These are phyloP conservation scores for Drosophila helvetica DNA, from an alignment of 2,888 invertebrate genomes.

Conservation along the genomic window DNA sequence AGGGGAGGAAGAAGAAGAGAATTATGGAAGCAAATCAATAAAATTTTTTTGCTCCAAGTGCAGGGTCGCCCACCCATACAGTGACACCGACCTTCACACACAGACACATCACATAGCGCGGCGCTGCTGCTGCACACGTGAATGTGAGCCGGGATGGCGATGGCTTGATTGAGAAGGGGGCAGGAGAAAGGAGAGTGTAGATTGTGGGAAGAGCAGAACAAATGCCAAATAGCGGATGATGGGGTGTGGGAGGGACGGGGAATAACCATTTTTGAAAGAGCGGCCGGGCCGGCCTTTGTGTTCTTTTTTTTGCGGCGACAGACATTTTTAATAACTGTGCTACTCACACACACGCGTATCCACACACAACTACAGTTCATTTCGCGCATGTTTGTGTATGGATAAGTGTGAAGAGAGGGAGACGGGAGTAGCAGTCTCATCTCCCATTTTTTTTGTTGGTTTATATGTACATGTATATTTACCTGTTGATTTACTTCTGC, in stretches of 20 bases:
- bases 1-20: constrained; percentile 16
- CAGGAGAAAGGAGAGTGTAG: constrained; percentile 6
- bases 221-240: constrained; percentile 5
- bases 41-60: constrained; percentile 56
- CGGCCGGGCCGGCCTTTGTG: constrained; percentile 36
- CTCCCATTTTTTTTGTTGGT: constrained; percentile 36
- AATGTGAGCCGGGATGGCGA: constrained; percentile 7
- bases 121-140: background rate
- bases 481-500: constrained; percentile 63
- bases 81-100: constrained; percentile 54
- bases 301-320: constrained; percentile 42
- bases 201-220: constrained; percentile 13
- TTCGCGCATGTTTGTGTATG: constrained; percentile 35
- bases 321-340: constrained; percentile 65
- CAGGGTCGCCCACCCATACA: constrained; percentile 45
- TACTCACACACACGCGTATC: constrained; percentile 28
- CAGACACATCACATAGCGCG: constrained; percentile 23
- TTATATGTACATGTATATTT: constrained; percentile 44
- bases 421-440: constrained; percentile 44
- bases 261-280: constrained; percentile 20
- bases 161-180: background rate
- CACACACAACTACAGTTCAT: constrained; percentile 10
- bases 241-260: background rate
- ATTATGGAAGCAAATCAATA: constrained; percentile 63
- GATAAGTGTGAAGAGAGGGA: constrained; percentile 24